Percentiles rank a stretch among this genome's conserved stretches.
Evolutionary conservation across 2,888 invertebrate genomes (phyloP).

Genomic region (Meta bourneti): DNA sequence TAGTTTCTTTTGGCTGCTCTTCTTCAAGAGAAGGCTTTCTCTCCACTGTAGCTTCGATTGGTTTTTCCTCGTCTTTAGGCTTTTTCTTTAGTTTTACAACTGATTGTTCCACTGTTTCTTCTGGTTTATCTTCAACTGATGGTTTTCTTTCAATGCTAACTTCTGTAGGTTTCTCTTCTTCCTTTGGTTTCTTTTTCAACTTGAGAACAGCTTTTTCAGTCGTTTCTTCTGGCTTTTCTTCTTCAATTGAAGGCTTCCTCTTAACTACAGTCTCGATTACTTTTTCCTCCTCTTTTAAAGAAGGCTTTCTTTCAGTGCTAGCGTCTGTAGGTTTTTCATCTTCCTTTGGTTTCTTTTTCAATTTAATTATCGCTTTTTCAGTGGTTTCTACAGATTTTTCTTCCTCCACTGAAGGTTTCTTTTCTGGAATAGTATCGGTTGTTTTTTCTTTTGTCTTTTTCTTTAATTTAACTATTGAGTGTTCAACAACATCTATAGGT

Average conservation of each 20-base stretch:
- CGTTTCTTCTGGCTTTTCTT: constrained; percentile 27
- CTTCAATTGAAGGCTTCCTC: constrained; percentile 59
- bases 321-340: constrained; percentile 36
- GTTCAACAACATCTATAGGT: constrained; percentile 29
- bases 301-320: constrained; percentile 16
- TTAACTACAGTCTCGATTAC: constrained; percentile 34
- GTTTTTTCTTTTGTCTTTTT: constrained; percentile 15
- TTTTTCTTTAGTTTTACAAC: constrained; percentile 66
- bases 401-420: constrained; percentile 38
- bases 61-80: constrained; percentile 39
- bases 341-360: constrained; percentile 23
- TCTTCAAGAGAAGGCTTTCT: constrained; percentile 17
- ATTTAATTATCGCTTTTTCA: constrained; percentile 1
- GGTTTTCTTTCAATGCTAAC: constrained; percentile 27
- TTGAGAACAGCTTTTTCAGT: constrained; percentile 43
- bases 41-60: constrained; percentile 31
- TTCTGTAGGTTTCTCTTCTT: constrained; percentile 52
- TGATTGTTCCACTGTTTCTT: constrained; percentile 39
- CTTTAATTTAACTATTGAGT: neutral
- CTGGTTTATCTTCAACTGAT: constrained; percentile 29
- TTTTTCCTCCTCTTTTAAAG: constrained; percentile 46
- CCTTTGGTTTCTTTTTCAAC: constrained; percentile 58
- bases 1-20: constrained; percentile 39
- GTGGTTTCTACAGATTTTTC: constrained; percentile 1
- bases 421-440: constrained; percentile 1